Base-by-base conservation (phyloP, 2,888 invertebrate genomes). In the Neoscelio sp. region DNA sequence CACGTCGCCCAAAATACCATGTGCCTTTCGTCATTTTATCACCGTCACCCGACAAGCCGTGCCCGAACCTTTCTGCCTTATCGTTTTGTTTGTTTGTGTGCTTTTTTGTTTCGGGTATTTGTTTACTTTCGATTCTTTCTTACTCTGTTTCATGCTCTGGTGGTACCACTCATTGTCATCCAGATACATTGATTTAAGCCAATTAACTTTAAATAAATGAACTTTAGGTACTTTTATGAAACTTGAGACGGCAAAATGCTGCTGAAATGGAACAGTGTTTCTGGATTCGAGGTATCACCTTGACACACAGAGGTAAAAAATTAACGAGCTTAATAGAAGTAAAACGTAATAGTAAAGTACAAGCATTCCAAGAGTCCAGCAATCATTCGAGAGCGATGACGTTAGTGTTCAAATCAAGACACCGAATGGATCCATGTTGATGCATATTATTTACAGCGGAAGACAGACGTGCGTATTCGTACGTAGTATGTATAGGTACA, bases 371-470 rank as follows among this genome's bases (percentile, higher is more conserved):
- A 89, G 86, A 89, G 85, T 89, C 88, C 89, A 89, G 89, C 87
- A 87, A 88, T 88, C 87, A 87, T 88, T 88, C 86, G 88, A 89
- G 88, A 88, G 88, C 87, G 87, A 89, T 89, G 88, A 87, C 89
- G 89, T 89, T 90, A 90, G 89, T 89, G 86, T 85, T 87, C 87
- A 87, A 87, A 86, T 82, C 80, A 81, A 84, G 78, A 87, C 87
- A 89, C 89, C 89, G 88, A 85, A 87, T 88, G 87, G 85, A 84
- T 87, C 85, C 86, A 86, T 87, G 87, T 87, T 87, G 87, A 89
- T 90, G 89, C 89, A 82, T 87, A 88, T 89, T 90, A 90, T 90
- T 89, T 90, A 90, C 90, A 90, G 90, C 89, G 84, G 87, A 85
- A 89, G 83, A 86, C 87, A 88, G 87, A 86, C 85, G 86, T 83